Conservation (phyloP, 1,140 invertebrate genomes). For the Agrilus planipennis region DNA sequence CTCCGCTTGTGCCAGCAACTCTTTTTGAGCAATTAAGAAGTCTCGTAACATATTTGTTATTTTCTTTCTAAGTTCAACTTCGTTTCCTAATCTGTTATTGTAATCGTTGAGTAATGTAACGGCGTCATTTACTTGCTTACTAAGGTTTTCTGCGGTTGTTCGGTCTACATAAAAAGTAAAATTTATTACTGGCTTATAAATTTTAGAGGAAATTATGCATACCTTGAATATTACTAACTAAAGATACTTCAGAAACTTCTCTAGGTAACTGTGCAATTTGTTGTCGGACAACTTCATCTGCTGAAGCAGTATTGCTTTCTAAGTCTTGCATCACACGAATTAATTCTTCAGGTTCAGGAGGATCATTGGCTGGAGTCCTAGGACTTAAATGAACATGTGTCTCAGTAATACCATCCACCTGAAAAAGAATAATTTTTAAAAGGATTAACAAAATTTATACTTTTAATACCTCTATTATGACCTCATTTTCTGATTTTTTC, state of each 20-base stretch:
- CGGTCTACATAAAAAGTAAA: constrained; percentile 45
- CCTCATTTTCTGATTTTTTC: constrained; percentile 39
- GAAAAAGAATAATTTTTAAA: constrained; percentile 28
- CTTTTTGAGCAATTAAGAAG: constrained; percentile 74
- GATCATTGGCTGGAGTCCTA: constrained; percentile 65
- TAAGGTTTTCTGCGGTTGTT: constrained; percentile 57
- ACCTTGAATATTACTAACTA: constrained; percentile 74
- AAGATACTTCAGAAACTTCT: constrained; percentile 84
- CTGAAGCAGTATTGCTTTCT: constrained; percentile 73
- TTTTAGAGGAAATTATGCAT: constrained; percentile 7
- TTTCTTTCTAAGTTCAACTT: constrained; percentile 78
- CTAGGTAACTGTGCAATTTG: constrained; percentile 86
- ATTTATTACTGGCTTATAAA: background rate
- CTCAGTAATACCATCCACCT: constrained; percentile 60
- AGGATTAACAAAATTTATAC: background rate
- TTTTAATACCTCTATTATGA: constrained; percentile 24
- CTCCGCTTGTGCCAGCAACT: constrained; percentile 73
- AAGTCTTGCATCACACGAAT: constrained; percentile 74
- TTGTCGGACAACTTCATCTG: constrained; percentile 83
- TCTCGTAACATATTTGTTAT: constrained; percentile 76
- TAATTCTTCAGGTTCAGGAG: constrained; percentile 79
- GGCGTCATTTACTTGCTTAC: constrained; percentile 73
- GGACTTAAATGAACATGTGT: constrained; percentile 63
- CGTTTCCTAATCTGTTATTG: constrained; percentile 70
- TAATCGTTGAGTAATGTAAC: constrained; percentile 77